phyloP scores from a whole-genome alignment of 2,113 vertebrate species.

The Callorhinus ursinus region DNA sequence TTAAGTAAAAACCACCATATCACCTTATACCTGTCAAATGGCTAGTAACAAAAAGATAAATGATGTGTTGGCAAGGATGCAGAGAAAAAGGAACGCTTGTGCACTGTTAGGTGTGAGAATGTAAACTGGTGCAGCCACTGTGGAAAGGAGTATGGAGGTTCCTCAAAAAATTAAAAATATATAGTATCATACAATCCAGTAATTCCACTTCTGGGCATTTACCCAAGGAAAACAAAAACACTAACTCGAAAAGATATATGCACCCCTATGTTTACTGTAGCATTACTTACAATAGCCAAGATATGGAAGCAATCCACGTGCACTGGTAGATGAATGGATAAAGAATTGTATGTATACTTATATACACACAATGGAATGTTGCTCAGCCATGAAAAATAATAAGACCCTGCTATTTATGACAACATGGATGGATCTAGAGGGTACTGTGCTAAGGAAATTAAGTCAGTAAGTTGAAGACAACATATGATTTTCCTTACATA shows the following conservation, averaged over 20 bases:
- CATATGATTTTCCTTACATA: background rate
- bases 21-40: background rate
- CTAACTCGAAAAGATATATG: background rate
- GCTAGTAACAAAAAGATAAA: background rate
- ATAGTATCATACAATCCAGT: background rate
- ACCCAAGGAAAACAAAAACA: background rate
- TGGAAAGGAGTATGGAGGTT: background rate
- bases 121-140: background rate
- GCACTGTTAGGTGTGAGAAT: background rate
- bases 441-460: background rate
- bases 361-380: background rate
- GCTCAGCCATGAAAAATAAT: background rate
- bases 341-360: background rate
- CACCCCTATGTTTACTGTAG: background rate
- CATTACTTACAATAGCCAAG: background rate
- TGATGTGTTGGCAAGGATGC: background rate
- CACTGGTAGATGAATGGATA: background rate
- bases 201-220: background rate
- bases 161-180: background rate
- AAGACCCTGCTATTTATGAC: background rate
- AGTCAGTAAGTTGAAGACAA: background rate
- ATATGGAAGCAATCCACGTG: background rate
- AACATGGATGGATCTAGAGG: background rate
- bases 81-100: background rate
- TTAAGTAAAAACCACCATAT: background rate